A percentile compares a stretch with the other conserved stretches of the same genome.
Evolutionary conservation across 2,113 vertebrate genomes (phyloP).

Genomic region (Varanus salvator): DNA sequence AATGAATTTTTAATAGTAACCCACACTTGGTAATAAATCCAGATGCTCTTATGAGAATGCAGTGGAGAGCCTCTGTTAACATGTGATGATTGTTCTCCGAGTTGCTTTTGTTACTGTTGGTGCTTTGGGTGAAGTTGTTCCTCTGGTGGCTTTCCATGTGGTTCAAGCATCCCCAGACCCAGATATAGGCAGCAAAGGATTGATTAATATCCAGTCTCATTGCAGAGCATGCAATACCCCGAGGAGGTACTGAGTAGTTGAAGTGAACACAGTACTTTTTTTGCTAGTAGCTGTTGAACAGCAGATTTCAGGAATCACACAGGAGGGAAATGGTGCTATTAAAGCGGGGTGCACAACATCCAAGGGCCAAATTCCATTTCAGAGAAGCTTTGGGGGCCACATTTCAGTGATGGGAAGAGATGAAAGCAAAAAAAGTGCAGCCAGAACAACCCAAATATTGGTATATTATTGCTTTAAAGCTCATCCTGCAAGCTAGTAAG

Average conservation of each 20-base stretch:
- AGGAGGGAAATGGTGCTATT: background rate
- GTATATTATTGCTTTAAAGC: no score
- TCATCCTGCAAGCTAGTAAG: no score
- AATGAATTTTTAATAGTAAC: background rate
- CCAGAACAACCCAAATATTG: no score
- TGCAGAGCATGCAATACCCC: constrained; percentile 17
- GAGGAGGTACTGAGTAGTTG: background rate
- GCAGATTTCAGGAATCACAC: constrained; percentile 10
- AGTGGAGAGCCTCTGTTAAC: background rate
- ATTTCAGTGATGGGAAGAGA: no score
- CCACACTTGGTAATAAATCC: background rate
- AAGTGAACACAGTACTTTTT: background rate
- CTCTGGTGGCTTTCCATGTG: background rate
- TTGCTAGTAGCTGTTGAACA: background rate
- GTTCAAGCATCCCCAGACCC: constrained; percentile 14
- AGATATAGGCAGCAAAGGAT: background rate
- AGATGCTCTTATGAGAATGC: background rate
- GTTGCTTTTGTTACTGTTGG: background rate
- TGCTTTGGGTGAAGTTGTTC: background rate
- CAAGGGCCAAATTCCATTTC: no score
- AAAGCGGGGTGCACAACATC: background rate
- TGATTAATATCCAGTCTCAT: background rate
- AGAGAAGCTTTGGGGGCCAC: no score
- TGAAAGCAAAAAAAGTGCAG: no score
- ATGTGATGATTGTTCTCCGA: background rate